phyloP scores from a whole-genome alignment of 2,888 invertebrate genomes.

The Resseliella maxima region DNA sequence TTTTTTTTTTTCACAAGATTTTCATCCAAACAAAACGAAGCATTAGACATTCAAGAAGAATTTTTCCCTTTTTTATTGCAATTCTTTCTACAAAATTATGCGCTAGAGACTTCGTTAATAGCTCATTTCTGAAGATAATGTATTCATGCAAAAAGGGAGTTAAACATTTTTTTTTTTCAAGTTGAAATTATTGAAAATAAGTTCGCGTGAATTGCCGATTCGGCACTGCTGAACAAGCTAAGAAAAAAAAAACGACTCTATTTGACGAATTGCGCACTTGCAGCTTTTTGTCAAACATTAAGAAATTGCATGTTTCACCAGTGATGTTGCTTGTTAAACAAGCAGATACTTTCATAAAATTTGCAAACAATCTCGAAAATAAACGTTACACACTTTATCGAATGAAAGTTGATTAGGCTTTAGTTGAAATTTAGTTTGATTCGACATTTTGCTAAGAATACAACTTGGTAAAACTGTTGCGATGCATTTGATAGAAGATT shows the following conservation, averaged over 20 bases:
- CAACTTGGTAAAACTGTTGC: too few relatives aligned
- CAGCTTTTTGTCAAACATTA: background rate
- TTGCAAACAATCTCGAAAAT: background rate
- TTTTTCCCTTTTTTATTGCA: background rate
- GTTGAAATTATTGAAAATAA: too few relatives aligned
- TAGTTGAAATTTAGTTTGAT: too few relatives aligned
- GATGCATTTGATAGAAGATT: too few relatives aligned
- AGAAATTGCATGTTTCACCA: background rate
- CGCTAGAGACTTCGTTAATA: conserved; percentile 3
- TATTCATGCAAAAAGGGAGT: background rate
- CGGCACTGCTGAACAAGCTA: too few relatives aligned
- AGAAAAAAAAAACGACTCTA: background rate
- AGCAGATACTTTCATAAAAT: background rate
- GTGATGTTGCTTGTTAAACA: conserved; percentile 10
- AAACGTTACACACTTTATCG: background rate
- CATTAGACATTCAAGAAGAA: background rate
- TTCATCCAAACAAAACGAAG: too few relatives aligned
- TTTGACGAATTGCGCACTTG: background rate
- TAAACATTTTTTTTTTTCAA: too few relatives aligned
- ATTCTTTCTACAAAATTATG: background rate
- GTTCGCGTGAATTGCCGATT: background rate
- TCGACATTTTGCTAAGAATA: too few relatives aligned
- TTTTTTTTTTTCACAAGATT: too few relatives aligned
- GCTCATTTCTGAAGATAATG: background rate
- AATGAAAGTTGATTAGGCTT: background rate